Evolutionary conservation across 2,888 invertebrate genomes (phyloP), one percentile per base, ranked within the genome.

Genomic region (Furcula furcula): DNA sequence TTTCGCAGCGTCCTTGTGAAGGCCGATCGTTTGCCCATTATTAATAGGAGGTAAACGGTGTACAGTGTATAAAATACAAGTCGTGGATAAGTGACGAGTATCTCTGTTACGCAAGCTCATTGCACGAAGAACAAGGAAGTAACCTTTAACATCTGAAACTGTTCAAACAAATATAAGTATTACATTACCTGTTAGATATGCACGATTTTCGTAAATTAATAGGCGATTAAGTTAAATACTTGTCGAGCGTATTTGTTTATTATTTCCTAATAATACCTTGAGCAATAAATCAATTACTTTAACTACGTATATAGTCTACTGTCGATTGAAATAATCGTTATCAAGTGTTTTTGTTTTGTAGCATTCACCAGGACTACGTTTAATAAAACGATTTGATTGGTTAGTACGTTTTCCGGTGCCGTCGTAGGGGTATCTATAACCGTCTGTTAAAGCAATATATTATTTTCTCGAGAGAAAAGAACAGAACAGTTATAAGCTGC

Each of bases 141-240:
- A 79, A 81, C 84, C 83, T 85, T 85, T 82, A 78, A 64, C 76
- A 72, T 65, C 69, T 75, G 75, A 77, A 79, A 76, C 77, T 67
- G 64, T 72, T 73, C 71, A 78, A 75, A 82, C 68, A 76, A 76
- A 79, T 72, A 80, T 75, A 75, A 69, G 70, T 77, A 74, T 76
- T 73, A 66, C 62, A 73, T 73, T 71, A 62, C 42, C 42, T 58
- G 70, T 84, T 80, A 71, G 77, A 65, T 58, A 72, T 74, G 81
- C 83, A 83, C 82, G 82, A 81, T 59, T 78, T 70, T 62, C 31
- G 36, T 53, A 57, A 62, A 65, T 55, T 51, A 60, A 55, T 50
- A 49, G 52, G 41, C 48, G 47, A 57, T 62, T 55, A 57, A 47
- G 26, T 36, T 45, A 54, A 47, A 49, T 47, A 53, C 45, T 47